Conservation (phyloP, 2,888 invertebrate genomes). For the Stomorhina lunata region DNA sequence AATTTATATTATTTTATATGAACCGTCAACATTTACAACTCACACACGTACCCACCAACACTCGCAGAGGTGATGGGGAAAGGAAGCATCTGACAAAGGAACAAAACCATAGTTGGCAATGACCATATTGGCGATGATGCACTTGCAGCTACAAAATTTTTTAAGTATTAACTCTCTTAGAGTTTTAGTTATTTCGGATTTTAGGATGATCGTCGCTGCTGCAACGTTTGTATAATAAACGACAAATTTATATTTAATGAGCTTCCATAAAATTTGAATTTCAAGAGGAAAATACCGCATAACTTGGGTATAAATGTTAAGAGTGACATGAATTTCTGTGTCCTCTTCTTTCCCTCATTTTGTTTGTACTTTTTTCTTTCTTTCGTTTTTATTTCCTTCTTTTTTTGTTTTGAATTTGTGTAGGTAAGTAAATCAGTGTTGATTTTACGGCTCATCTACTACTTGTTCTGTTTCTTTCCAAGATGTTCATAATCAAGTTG, state of each 20-base stretch:
- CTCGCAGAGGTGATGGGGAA: slow-evolving; percentile 27
- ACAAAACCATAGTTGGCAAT: slow-evolving; percentile 20
- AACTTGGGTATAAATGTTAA: slow-evolving; percentile 49
- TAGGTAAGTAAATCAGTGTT: slow-evolving; percentile 45
- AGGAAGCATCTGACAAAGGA: background rate
- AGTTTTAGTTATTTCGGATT: too few relatives aligned
- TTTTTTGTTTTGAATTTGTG: slow-evolving; percentile 31
- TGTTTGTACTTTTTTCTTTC: too few relatives aligned
- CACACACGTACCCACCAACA: too few relatives aligned
- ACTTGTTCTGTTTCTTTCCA: slow-evolving; percentile 3
- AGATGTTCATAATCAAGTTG: slow-evolving; percentile 22
- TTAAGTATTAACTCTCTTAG: background rate
- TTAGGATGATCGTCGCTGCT: too few relatives aligned
- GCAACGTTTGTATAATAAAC: slow-evolving; percentile 69
- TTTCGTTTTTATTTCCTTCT: background rate
- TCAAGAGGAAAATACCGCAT: slow-evolving; percentile 76
- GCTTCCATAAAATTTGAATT: slow-evolving; percentile 80
- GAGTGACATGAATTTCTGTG: slow-evolving; percentile 65
- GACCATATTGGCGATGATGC: slow-evolving; percentile 28
- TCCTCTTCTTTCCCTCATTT: slow-evolving; percentile 1
- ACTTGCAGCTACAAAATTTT: slow-evolving; percentile 49
- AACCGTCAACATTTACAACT: slow-evolving; percentile 69
- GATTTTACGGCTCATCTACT: background rate
- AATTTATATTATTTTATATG: slow-evolving; percentile 79
- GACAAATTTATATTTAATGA: slow-evolving; percentile 81